Evolutionary conservation across 2,113 vertebrate species (phyloP), one percentile per base, ranked within the genome.

Genomic region (Hirundichthys speculiger): DNA sequence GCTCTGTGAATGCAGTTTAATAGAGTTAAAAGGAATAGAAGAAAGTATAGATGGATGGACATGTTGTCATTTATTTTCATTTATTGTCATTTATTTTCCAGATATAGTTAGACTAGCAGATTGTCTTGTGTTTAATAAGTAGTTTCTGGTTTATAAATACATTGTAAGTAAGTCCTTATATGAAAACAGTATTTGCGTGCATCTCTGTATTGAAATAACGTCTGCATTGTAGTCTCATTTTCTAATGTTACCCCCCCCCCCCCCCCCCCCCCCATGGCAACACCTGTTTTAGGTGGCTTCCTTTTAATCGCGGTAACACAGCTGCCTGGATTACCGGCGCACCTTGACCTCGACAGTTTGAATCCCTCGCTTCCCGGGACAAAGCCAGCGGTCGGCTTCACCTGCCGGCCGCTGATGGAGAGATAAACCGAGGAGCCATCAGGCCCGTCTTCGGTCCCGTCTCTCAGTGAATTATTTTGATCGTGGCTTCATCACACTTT

Each of bases 281-380:
- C 72, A 62, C 52, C 67, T 66, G 77, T 80, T 77, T 82, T 25
- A 80, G 64, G 24, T 60, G 69, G 75, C 70, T 63, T 72, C 47
- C 8, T 73, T 51, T 66, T 90, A 88, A 90, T 88, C 85, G 82
- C 38, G 66, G 69, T 82, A 87, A 87, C 81, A 83, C 86, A 90
- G 86, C 85, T 89, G 85, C 58, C 47, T 11, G 85, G 89, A 89
- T 91, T 90, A 89, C 60, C 53, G 51, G 53, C 30, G 77, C 84
- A 82, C 80, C 82, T 84, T 79, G 82, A 89, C 89, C 89, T 85
- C 27, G 47, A 48, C 56, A 8, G 43, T 68, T 64, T 75, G 70
- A 79, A 77, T 83, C 79, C 75, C 70, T 71, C 20, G 27, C 79
- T 83, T 85, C 76, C 77, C 22, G 39, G 64, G 65, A 88, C 83